Base-by-base conservation (phyloP, 2,888 invertebrate genomes). In the Pantelozetes paolii region DNA sequence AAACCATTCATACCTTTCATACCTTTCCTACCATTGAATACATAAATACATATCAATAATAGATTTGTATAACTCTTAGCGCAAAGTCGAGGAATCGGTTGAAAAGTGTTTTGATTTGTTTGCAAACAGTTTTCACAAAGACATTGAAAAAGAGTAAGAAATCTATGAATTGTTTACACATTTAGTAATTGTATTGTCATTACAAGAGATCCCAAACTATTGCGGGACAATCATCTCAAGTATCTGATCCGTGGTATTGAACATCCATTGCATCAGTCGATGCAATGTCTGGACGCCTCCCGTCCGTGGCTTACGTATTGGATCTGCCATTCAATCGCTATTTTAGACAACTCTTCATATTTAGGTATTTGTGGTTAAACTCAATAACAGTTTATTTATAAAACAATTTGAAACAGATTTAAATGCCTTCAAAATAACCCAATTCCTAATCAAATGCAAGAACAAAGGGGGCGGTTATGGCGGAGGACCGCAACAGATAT, bases 301-400 rank as follows among this genome's bases (percentile, higher is more conserved):
- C 88, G 96, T 79, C 89, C 98, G 9, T 99, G 99, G 99, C 85
- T 98, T 76, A 89, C 94, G 80, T 99, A 96, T 82, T 99, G 99
- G 99, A 93, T 92, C 77, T 83, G 97, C 45, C 95, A 99, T 84
- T 88, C 93, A 6, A 85, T 98, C 48, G 89, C 91, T 81, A 84
- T 97, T 77, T 83, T 94, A 45, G 88, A 87, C 76, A 86, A 87
- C 77, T 18, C 45, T 18, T 18, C 40, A 28, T n/a, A 30, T n/a
- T n/a, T 76, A 30, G 32, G 71, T 72, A 50, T 2, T 9, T 54
- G 18, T 36, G 1, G 32, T 2, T 64, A 36, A 28, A n/a, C 18
- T n/a, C n/a, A 32, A 59, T 57, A 57, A 20, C 13, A 32, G n/a
- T n/a, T n/a, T n/a, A n/a, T n/a, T n/a, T n/a, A n/a, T n/a, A n/a